Evolutionary conservation across 2,888 invertebrate genomes (phyloP), one percentile per base, ranked within the genome.

Genomic region (Palloptera scutellata): DNA sequence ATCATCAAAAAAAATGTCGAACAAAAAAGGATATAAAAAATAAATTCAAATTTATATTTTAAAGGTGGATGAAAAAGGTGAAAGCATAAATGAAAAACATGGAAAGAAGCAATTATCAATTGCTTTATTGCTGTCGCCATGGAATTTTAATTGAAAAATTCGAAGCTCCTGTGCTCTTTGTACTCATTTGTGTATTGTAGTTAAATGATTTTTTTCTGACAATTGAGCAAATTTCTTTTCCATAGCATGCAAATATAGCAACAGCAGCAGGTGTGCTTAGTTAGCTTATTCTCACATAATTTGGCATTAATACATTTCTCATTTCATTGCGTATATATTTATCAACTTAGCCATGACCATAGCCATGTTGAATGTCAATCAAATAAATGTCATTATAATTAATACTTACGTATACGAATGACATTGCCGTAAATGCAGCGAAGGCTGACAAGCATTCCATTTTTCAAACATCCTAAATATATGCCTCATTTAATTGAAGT

Each of bases 261-360:
- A 30, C 30, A 15, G 15, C 59, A 43, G 42, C 59, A 59, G 59
- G 42, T 42, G 59, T 43, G 42, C 43, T 17, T 41, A 42, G 42
- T 41, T 59, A 59, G 59, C 43, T 59, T 59, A 5, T 58, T 20
- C 43, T 15, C 13, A 10, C 40, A 40, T 64, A 58, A 64, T 64
- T 57, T 30, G 51, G 61, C 65, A 70, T 67, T 57, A 61, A 61
- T 64, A 41, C 64, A 65, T 52, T 68, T 58, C 57, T 64, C 67
- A 69, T 54, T 66, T 30, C 30, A 30, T 2, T 30, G 30, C 30
- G 6, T 30, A 30, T 30, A 30, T 30, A 6, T 30, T 30, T 30
- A 4, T 6, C 30, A 4, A 30, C 30, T 30, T 30, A 30, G 30
- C 30, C 6, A 6, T 30, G 30, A 4, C 2, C 30, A 30, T 30